Percentiles rank a stretch among this genome's conserved stretches.
Evolutionary conservation across 2,797 vertebrate genomes (phyloP).

Genomic region (Xenops minutus): DNA sequence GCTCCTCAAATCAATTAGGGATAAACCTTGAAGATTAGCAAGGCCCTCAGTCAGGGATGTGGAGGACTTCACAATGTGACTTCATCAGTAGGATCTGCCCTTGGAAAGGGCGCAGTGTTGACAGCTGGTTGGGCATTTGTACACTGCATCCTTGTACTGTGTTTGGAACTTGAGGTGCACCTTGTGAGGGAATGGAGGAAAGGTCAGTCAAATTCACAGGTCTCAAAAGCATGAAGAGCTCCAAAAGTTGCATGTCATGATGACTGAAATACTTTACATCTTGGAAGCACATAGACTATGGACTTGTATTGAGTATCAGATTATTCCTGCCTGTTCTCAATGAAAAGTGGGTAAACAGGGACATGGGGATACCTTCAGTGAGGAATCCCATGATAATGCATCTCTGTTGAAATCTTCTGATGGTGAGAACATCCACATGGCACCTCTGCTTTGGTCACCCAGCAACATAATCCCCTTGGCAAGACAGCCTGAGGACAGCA

Average conservation of each 20-base stretch:
- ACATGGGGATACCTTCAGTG: not conserved
- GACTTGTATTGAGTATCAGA: not conserved
- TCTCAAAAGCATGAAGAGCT: not conserved
- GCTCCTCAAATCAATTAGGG: not conserved
- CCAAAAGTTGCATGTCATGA: fast-evolving
- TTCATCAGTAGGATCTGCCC: not conserved
- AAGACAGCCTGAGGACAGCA: not conserved
- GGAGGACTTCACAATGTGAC: not conserved
- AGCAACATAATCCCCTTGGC: not conserved
- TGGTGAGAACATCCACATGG: not conserved
- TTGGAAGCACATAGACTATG: not conserved
- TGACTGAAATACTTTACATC: not conserved
- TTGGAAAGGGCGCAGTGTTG: not conserved
- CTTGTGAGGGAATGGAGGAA: not conserved
- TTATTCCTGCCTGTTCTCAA: not conserved
- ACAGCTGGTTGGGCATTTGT: not conserved
- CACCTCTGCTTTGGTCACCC: not conserved
- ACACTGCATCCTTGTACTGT: fast-evolving
- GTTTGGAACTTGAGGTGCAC: not conserved
- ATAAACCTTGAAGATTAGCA: not conserved
- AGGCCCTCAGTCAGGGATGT: fast-evolving
- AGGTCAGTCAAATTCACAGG: not conserved
- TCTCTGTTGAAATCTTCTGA: not conserved
- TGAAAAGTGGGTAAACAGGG: not conserved
- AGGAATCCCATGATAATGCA: not conserved